Evolutionary conservation across 2,888 invertebrate species (phyloP), one percentile per base, ranked within the genome.

Genomic region (Labia minor): DNA sequence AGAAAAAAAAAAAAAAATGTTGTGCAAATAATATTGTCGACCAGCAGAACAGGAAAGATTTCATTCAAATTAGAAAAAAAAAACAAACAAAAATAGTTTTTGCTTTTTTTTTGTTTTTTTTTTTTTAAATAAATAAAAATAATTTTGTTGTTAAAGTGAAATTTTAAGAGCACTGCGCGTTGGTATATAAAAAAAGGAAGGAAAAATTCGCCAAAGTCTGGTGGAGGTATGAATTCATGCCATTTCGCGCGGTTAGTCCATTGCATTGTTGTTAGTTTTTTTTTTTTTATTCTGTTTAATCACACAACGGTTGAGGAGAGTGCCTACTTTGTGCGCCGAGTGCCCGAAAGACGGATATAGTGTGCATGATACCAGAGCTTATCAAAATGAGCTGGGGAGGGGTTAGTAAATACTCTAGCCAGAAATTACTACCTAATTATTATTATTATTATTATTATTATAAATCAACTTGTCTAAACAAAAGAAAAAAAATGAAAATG

Each of bases 271-370:
- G 14, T 8, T 26, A 26, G n/a, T n/a, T n/a, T n/a, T n/a, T n/a
- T n/a, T n/a, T n/a, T n/a, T n/a, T n/a, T n/a, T n/a, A n/a, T 33
- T 33, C 11, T 33, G 33, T 49, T 49, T 49, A 14, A 14, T 16
- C 49, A 49, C 49, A 49, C 49, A 49, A 49, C 49, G 49, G 49
- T 49, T 49, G 49, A 49, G 49, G 49, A 49, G 49, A 49, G 49
- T 49, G 49, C 49, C 49, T 49, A 49, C 49, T n/a, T 49, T n/a
- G 11, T n/a, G 49, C 14, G 49, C 49, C 49, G 49, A 49, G 49
- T 49, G 49, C 49, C 49, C 49, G 14, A 49, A 49, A 49, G 16
- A 49, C 49, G 49, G n/a, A 16, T 49, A 49, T 49, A 49, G 49
- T 49, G 49, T 49, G 49, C 49, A 49, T 49, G 49, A 49, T 49